Base-by-base conservation (phyloP, 2,797 vertebrate genomes). In the Centroberyx gerrardi region DNA sequence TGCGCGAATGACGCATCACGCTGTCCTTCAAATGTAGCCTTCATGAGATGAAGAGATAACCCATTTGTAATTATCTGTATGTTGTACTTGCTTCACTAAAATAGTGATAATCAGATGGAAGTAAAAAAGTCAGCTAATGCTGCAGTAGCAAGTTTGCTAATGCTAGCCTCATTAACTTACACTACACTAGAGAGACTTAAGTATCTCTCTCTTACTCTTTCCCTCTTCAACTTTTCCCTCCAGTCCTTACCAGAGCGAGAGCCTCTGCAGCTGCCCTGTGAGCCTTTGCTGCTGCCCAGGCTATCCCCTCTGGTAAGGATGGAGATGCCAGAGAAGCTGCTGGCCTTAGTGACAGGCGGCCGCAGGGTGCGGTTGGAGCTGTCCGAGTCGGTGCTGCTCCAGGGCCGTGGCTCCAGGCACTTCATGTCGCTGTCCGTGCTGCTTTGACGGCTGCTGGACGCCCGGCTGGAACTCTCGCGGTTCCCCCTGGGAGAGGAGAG, bases 251-350 rank as follows among this genome's bases (percentile, higher is more conserved):
- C 94, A 74, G 95, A 94, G 51, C 96, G 95, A 62, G 95, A 96
- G 75, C 95, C 94, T 89, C 95, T 93, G 90, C 93, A 93, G 85
- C 93, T 95, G 80, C 95, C 95, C 83, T 95, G 93, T 22, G 94
- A 94, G 80, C 96, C 94, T 93, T 98, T 98, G 95, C 96, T 98
- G 93, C 96, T 97, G 48, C 97, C 97, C 5, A 98, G 94, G 92
- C 97, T 99, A 93, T 99, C 98, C 29, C 97, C 98, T 7, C 98
- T 94, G 0, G 97, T 98, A 1, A 99, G 96, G 91, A 99, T 99
- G 90, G 98, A 99, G 94, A 99, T 99, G 72, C 98, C 98, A 3
- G 98, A 99, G 94, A 99, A 99, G 94, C 98, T 99, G 96, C 98
- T 99, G 94, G 98, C 98, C 93, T 99, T 99, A 73, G 98, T 99